A percentile compares a stretch with the other conserved stretches of the same genome.
Conservation (phyloP, 2,113 vertebrate genomes). For the Deroptyus accipitrinus region DNA sequence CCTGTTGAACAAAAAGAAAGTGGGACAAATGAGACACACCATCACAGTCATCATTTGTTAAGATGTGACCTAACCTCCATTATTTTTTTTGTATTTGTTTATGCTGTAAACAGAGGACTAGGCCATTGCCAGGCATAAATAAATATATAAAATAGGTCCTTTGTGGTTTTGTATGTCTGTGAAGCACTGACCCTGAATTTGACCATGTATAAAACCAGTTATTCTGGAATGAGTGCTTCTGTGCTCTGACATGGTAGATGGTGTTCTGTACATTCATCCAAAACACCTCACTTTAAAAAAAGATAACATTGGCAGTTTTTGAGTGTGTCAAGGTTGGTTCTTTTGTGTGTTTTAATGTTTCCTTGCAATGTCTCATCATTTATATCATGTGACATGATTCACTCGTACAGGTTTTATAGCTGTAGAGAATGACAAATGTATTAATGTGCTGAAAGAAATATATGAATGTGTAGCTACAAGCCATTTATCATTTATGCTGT, state of each 20-base stretch:
- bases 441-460: constrained; percentile 23
- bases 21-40: not conserved
- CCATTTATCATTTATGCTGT: constrained; percentile 14
- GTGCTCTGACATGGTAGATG: not conserved
- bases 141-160: not conserved
- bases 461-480: not conserved
- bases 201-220: not conserved
- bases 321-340: constrained; percentile 8
- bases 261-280: not conserved
- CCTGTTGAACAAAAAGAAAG: not conserved
- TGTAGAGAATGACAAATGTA: constrained; percentile 2
- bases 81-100: not conserved
- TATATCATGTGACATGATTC: constrained; percentile 13
- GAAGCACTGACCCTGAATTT: not conserved
- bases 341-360: not conserved
- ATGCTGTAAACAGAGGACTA: not conserved
- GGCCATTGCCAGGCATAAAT: not conserved
- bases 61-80: not conserved
- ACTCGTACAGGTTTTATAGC: not conserved
- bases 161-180: not conserved
- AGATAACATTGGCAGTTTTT: not conserved
- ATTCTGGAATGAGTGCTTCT: not conserved
- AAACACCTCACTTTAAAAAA: not conserved
- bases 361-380: constrained; percentile 17
- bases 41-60: not conserved